Evolutionary conservation across 2,113 vertebrate genomes (phyloP).

Genomic region (Paraplagusia blochii): DNA sequence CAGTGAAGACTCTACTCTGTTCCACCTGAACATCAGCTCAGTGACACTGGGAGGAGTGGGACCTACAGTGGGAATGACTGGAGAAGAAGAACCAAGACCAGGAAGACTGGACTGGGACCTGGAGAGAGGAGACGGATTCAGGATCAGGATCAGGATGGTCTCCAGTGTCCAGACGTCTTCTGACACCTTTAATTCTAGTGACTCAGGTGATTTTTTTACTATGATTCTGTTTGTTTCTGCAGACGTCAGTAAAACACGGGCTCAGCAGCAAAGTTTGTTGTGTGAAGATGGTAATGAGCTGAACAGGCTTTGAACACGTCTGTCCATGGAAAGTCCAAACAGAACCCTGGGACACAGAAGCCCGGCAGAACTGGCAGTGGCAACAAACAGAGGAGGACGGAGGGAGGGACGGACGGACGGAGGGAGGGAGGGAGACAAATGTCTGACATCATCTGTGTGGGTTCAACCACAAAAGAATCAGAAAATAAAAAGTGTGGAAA

Average conservation of each 20-base stretch:
- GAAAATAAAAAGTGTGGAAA: conserved; percentile 55
- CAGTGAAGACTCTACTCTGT: no score
- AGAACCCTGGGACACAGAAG: conserved; percentile 76
- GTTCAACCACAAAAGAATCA: conserved; percentile 69
- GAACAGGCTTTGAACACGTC: conserved; percentile 76
- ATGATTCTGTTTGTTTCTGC: no score
- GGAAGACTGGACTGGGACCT: no score
- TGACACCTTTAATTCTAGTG: no score
- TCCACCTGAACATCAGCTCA: no score
- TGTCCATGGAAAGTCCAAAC: conserved; percentile 73
- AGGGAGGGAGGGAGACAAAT: conserved; percentile 60
- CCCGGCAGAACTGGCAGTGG: conserved; percentile 77
- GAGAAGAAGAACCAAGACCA: no score
- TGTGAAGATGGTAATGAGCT: conserved; percentile 72
- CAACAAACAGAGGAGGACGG: conserved; percentile 72
- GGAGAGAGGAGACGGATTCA: no score
- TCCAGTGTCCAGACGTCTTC: no score
- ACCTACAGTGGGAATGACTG: no score
- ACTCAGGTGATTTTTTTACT: no score
- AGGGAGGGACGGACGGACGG: conserved; percentile 54
- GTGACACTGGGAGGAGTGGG: no score
- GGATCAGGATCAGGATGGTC: no score
- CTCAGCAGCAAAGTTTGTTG: conserved; percentile 64
- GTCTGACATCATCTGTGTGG: conserved; percentile 72
- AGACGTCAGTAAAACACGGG: conserved; percentile 22